Evolutionary conservation across 2,797 vertebrate species (phyloP), one percentile per base, ranked within the genome.

Genomic region (Jordanella pulchra): DNA sequence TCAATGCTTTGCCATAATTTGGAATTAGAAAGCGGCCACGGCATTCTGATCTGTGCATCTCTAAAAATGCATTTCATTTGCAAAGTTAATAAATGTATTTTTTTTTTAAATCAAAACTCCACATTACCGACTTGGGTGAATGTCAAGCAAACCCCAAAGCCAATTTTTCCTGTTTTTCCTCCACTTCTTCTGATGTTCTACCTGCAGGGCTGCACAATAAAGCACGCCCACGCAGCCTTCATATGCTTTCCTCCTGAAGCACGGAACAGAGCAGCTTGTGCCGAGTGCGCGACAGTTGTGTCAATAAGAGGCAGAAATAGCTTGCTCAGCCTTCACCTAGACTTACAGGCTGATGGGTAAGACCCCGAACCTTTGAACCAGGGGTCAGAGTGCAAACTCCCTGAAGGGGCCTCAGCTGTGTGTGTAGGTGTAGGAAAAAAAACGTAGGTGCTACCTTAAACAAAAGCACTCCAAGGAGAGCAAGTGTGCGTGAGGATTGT

Each of bases 281-380:
- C 72, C 63, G 61, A 50, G 61, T 71, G 73, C 65, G 64, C 7
- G 63, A 82, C 83, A 84, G 75, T 81, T 90, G 87, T 82, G 86
- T 89, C 85, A 87, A 87, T 83, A 78, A 1, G 9, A 81, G 66
- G 77, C 79, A 84, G 66, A 80, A 80, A 84, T 44, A 79, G 79
- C 82, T 86, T 75, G 78, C 81, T 85, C 86, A 83, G 86, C 78
- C 79, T 53, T 75, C 69, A n/a, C 69, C 74, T 86, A 78, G 87
- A 88, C 77, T 82, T 58, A 55, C 81, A 78, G 81, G 76, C 79
- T 73, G 78, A 72, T 76, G 66, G 82, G 86, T 80, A 67, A 73
- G 70, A 75, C 58, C 67, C 51, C 69, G 84, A 79, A 91, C 89
- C 85, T 89, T 76, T 91, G 83, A 91, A 86, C 89, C 81, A 18